Conservation (phyloP, 2,888 invertebrate species). For the Rhabditoides inermis region DNA sequence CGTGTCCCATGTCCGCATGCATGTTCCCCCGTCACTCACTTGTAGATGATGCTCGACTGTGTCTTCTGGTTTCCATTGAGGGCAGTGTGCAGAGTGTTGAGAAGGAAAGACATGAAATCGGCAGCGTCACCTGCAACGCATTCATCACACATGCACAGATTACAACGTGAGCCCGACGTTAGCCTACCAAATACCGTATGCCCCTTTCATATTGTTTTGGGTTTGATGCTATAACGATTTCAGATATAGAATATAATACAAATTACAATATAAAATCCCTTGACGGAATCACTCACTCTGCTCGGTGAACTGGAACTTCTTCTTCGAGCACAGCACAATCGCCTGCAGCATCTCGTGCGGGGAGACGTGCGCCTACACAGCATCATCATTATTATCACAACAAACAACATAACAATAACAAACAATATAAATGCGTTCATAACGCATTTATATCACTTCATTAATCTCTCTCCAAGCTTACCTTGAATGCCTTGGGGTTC, state of each 20-base stretch:
- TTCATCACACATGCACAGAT: too few relatives aligned
- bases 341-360: constrained; percentile 97
- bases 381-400: too few relatives aligned
- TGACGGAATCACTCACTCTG: constrained; percentile 64
- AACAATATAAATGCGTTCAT: too few relatives aligned
- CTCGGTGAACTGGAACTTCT: constrained; percentile 94
- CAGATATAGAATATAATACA: neutral
- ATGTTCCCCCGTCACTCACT: constrained; percentile 51
- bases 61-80: constrained; percentile 76
- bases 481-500: constrained; percentile 98
- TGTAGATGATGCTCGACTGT: constrained; percentile 69
- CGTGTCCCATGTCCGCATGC: neutral
- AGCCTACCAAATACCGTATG: too few relatives aligned
- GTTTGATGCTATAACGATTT: too few relatives aligned
- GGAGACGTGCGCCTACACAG: constrained; percentile 94
- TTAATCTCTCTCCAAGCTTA: too few relatives aligned
- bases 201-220: neutral
- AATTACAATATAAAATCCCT: neutral
- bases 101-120: constrained; percentile 93
- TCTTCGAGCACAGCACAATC: constrained; percentile 83
- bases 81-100: constrained; percentile 87
- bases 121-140: constrained; percentile 84
- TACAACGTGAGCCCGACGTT: too few relatives aligned
- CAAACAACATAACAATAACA: too few relatives aligned
- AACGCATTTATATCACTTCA: too few relatives aligned